These are phyloP conservation scores for Brachyalestes nurse DNA, from an alignment of 2,797 vertebrate species.

Conservation along the genomic window DNA sequence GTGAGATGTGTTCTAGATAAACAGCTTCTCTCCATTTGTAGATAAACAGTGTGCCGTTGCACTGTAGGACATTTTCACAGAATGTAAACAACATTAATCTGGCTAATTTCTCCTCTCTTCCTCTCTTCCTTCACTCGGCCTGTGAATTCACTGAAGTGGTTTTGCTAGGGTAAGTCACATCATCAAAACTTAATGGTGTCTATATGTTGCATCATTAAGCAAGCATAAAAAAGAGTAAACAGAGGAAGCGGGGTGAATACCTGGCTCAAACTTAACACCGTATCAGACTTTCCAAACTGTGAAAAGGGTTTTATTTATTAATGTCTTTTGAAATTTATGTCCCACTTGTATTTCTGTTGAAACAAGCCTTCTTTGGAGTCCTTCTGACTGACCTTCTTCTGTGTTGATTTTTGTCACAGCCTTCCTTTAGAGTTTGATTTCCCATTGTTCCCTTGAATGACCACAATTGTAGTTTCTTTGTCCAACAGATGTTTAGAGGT, in stretches of 20 bases:
- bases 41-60: conserved; percentile 18
- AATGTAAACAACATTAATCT: conserved; percentile 45
- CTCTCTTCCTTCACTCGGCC: conserved; percentile 6
- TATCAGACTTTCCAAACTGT: neutral
- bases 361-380: neutral
- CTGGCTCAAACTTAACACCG: neutral
- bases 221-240: neutral
- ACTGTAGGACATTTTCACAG: conserved; percentile 34
- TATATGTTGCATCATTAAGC: conserved; percentile 23
- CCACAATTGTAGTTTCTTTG: neutral
- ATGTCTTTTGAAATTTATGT: no score
- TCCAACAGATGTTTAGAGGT: neutral
- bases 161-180: conserved; percentile 19
- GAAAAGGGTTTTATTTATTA: no score
- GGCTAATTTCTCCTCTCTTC: conserved; percentile 22
- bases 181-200: conserved; percentile 23
- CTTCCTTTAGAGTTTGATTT: neutral
- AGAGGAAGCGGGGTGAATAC: neutral
- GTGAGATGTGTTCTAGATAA: conserved; percentile 33
- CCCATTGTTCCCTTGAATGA: neutral
- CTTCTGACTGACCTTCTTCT: neutral
- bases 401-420: neutral
- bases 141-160: neutral
- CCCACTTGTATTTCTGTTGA: neutral
- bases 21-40: conserved; percentile 23